Evolutionary conservation across 2,888 invertebrate species (phyloP).

Genomic region (Melipona bicolor): DNA sequence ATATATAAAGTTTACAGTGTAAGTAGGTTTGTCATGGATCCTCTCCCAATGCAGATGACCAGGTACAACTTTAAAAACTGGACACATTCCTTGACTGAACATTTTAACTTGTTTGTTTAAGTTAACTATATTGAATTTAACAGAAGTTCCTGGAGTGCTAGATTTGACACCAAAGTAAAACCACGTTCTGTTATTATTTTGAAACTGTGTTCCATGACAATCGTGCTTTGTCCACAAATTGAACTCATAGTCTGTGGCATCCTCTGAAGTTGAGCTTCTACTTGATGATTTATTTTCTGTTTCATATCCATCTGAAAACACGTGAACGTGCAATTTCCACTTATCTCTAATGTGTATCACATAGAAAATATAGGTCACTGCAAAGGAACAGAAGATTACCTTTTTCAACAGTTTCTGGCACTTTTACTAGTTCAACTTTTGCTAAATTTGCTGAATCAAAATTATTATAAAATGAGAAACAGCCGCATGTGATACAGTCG

Average conservation of each 20-base stretch:
- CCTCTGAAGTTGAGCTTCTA: conserved; percentile 76
- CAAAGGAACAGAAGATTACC: conserved; percentile 74
- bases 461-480: conserved; percentile 93
- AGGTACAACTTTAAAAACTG: conserved; percentile 91
- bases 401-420: conserved; percentile 68
- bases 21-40: conserved; percentile 91
- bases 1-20: conserved; percentile 86
- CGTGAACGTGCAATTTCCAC: not conserved
- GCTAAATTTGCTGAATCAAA: conserved; percentile 96
- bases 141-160: conserved; percentile 85
- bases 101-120: conserved; percentile 95
- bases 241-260: conserved; percentile 88
- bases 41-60: conserved; percentile 93
- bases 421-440: conserved; percentile 89
- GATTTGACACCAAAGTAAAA: conserved; percentile 94
- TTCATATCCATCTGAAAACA: conserved; percentile 64
- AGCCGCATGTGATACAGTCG: conserved; percentile 88
- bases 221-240: conserved; percentile 96
- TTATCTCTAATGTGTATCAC: not conserved
- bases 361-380: conserved; percentile 7
- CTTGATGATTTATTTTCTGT: conserved; percentile 68
- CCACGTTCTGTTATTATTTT: conserved; percentile 96
- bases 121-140: conserved; percentile 94
- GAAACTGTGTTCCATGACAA: conserved; percentile 93
- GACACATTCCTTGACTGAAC: conserved; percentile 96